Conservation (phyloP, 2,113 vertebrate genomes). For the Elgaria multicarinata region DNA sequence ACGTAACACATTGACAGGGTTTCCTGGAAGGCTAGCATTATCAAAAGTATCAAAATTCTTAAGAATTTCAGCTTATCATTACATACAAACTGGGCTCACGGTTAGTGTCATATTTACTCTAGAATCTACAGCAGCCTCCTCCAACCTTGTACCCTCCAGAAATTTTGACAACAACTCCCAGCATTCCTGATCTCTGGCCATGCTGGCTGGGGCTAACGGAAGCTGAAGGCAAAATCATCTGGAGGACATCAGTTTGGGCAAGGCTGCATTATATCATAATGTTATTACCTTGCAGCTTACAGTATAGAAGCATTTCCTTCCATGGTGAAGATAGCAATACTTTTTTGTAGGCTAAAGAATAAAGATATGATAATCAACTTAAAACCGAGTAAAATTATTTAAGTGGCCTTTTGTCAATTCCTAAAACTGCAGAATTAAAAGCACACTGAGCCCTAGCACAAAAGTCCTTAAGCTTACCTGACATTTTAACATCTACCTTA, state of each 20-base stretch:
- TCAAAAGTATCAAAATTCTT: not conserved
- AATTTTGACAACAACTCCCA: too few relatives aligned
- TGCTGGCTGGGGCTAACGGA: too few relatives aligned
- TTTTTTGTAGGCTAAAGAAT: constrained; percentile 10
- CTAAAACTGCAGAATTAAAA: not conserved
- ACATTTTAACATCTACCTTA: not conserved
- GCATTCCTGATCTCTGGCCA: too few relatives aligned
- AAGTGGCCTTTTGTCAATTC: not conserved
- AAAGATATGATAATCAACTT: not conserved
- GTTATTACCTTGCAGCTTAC: not conserved
- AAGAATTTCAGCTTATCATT: too few relatives aligned
- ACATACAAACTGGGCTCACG: too few relatives aligned
- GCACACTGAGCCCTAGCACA: not conserved
- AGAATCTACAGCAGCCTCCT: not conserved
- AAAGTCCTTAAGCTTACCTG: not conserved
- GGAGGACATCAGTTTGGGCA: not conserved
- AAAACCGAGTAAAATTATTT: not conserved
- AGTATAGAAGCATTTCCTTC: not conserved
- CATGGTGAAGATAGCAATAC: not conserved
- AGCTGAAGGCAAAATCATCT: too few relatives aligned
- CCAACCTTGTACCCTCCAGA: too few relatives aligned
- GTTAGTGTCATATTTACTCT: not conserved
- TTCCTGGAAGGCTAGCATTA: not conserved
- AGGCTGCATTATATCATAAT: not conserved
- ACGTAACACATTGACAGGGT: not conserved